Evolutionary conservation across 2,797 vertebrate genomes (phyloP).

Genomic region (Euthynnus affinis): DNA sequence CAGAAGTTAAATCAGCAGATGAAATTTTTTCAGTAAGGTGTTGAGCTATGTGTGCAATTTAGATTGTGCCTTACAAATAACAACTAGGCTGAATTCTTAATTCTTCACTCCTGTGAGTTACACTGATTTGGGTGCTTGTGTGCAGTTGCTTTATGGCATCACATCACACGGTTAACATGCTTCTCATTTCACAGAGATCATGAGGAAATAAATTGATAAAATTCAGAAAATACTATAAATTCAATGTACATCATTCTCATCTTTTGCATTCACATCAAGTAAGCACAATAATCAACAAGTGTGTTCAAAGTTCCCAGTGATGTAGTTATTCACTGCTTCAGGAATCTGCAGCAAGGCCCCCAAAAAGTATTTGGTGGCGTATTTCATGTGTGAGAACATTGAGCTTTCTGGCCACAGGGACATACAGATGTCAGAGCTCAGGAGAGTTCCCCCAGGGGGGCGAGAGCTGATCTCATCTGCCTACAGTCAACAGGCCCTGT

Average conservation of each 20-base stretch:
- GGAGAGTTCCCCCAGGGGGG: slow-evolving; percentile 55
- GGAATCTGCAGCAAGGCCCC: slow-evolving; percentile 29
- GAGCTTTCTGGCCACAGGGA: slow-evolving; percentile 54
- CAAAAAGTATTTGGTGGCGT: slow-evolving; percentile 33
- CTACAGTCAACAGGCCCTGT: slow-evolving; percentile 80
- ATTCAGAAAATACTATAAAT: slow-evolving; percentile 3
- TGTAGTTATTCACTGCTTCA: slow-evolving; percentile 16
- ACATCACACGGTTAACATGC: background rate
- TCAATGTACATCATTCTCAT: too few relatives aligned
- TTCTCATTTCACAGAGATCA: background rate
- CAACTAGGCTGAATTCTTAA: too few relatives aligned
- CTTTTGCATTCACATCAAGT: background rate
- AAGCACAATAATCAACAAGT: slow-evolving; percentile 9
- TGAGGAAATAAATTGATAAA: background rate
- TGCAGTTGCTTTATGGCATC: background rate
- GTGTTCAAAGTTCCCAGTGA: background rate
- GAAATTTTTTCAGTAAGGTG: too few relatives aligned
- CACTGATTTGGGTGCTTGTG: background rate
- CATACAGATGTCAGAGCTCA: slow-evolving; percentile 72
- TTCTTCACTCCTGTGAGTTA: background rate
- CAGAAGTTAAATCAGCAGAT: too few relatives aligned
- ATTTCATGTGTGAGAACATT: slow-evolving; percentile 35
- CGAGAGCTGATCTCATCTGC: slow-evolving; percentile 78
- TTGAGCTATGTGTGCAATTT: background rate
- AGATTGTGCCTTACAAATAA: background rate